phyloP scores from a whole-genome alignment of 2,797 vertebrate species.

The Syndactyla subalaris region DNA sequence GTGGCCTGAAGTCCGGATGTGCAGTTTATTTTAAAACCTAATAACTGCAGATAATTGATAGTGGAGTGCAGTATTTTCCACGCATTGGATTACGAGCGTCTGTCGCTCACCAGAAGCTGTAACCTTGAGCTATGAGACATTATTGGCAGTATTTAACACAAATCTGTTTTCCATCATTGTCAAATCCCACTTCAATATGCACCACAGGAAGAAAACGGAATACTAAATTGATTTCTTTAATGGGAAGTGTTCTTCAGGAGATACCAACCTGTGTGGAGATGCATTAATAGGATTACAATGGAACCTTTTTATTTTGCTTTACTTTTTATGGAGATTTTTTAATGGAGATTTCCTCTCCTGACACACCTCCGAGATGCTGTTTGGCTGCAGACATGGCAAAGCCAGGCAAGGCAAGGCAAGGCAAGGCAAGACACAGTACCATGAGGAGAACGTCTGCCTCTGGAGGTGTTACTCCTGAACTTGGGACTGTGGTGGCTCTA shows the following conservation, averaged over 20 bases:
- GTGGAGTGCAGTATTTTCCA: constrained; percentile 44
- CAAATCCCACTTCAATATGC: constrained; percentile 83
- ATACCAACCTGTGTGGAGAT: constrained; percentile 53
- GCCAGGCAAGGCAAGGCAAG: neutral
- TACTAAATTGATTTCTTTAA: constrained; percentile 88
- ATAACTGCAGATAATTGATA: constrained; percentile 62
- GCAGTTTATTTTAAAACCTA: constrained; percentile 47
- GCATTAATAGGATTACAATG: constrained; percentile 59
- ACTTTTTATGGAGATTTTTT: neutral
- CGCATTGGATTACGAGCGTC: constrained; percentile 56
- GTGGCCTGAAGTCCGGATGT: constrained; percentile 22
- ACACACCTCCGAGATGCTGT: neutral
- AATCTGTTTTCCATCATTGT: constrained; percentile 86
- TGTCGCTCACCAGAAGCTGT: constrained; percentile 71
- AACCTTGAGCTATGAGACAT: constrained; percentile 83
- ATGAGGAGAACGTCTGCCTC: accelerated
- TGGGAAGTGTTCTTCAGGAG: constrained; percentile 79
- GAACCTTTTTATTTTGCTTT: constrained; percentile 49
- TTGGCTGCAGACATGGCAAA: neutral
- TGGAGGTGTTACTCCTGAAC: neutral
- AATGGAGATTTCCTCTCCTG: neutral
- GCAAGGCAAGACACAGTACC: accelerated
- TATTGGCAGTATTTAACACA: constrained; percentile 81
- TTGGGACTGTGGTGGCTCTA: neutral
- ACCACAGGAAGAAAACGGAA: constrained; percentile 79